phyloP scores from a whole-genome alignment of 2,797 vertebrate genomes.

The Corythornis leucogaster region DNA sequence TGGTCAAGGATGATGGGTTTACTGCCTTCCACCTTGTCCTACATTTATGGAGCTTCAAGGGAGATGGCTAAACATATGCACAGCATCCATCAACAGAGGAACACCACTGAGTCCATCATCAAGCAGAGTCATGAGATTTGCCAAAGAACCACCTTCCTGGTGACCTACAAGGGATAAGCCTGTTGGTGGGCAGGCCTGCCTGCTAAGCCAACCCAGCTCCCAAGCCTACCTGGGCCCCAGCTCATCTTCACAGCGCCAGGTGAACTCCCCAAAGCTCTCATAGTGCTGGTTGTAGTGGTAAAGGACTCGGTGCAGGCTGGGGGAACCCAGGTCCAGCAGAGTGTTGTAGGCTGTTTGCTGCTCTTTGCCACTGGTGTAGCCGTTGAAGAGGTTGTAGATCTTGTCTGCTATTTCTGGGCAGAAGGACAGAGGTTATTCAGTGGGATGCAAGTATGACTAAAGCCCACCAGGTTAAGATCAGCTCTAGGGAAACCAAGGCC shows the following conservation, averaged over 20 bases:
- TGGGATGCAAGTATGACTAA: neutral
- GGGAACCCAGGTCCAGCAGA: constrained; percentile 93
- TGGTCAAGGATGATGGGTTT: neutral
- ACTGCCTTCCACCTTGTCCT: neutral
- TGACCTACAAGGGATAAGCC: neutral
- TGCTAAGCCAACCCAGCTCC: neutral
- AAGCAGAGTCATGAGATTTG: neutral
- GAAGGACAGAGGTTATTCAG: neutral
- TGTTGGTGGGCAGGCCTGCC: neutral
- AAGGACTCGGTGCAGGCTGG: constrained; percentile 93
- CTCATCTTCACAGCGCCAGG: constrained; percentile 98
- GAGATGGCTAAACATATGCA: neutral
- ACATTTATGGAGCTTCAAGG: neutral
- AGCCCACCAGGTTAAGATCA: neutral
- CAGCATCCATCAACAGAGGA: neutral
- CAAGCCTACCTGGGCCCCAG: constrained; percentile 91
- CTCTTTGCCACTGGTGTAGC: constrained; percentile 98
- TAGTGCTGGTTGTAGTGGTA: constrained; percentile 99
- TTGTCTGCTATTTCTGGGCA: constrained; percentile 94
- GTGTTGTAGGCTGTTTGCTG: constrained; percentile 98
- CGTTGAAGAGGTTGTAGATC: constrained; percentile 98
- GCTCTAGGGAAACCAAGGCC: neutral
- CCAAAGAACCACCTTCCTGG: neutral
- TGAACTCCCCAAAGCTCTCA: constrained; percentile 97
- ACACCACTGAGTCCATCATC: neutral